A percentile compares a stretch with the other conserved stretches of the same genome.
phyloP scores from a whole-genome alignment of 2,888 invertebrate genomes.

The Platypus cylindrus region DNA sequence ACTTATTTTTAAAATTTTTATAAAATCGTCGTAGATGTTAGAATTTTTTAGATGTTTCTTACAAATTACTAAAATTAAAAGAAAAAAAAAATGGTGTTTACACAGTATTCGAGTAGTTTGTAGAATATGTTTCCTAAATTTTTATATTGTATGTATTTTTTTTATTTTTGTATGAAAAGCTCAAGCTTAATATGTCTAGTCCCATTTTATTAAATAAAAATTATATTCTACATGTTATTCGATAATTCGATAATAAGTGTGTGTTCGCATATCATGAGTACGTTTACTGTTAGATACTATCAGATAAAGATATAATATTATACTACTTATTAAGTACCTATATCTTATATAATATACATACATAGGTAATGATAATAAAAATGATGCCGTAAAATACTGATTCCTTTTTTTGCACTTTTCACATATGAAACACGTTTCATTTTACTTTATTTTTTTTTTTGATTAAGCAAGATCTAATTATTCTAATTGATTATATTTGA shows the following conservation, averaged over 20 bases:
- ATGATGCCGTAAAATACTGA: slow-evolving; percentile 5
- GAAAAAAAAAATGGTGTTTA: slow-evolving; percentile 34
- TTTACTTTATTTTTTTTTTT: too few relatives aligned
- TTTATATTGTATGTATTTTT: slow-evolving; percentile 36
- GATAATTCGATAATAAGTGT: slow-evolving; percentile 27
- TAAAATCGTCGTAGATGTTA: slow-evolving; percentile 26
- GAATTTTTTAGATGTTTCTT: slow-evolving; percentile 30
- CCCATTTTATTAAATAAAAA: slow-evolving; percentile 25
- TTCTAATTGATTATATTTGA: too few relatives aligned
- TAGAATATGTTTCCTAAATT: slow-evolving; percentile 35
- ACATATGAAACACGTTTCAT: too few relatives aligned
- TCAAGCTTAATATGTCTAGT: slow-evolving; percentile 38
- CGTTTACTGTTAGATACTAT: too few relatives aligned
- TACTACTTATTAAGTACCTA: too few relatives aligned
- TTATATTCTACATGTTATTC: slow-evolving; percentile 21
- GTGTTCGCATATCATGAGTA: slow-evolving; percentile 31
- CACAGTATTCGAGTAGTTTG: slow-evolving; percentile 37
- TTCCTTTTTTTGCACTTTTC: slow-evolving; percentile 6
- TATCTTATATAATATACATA: too few relatives aligned
- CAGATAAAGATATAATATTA: too few relatives aligned
- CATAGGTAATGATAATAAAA: slow-evolving; percentile 6
- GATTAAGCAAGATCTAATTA: too few relatives aligned
- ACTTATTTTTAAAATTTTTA: slow-evolving; percentile 31
- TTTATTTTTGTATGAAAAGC: slow-evolving; percentile 38
- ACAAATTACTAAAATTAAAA: slow-evolving; percentile 33